Evolutionary conservation across 2,113 vertebrate genomes (phyloP), one percentile per base, ranked within the genome.

Genomic region (Cettia cetti): DNA sequence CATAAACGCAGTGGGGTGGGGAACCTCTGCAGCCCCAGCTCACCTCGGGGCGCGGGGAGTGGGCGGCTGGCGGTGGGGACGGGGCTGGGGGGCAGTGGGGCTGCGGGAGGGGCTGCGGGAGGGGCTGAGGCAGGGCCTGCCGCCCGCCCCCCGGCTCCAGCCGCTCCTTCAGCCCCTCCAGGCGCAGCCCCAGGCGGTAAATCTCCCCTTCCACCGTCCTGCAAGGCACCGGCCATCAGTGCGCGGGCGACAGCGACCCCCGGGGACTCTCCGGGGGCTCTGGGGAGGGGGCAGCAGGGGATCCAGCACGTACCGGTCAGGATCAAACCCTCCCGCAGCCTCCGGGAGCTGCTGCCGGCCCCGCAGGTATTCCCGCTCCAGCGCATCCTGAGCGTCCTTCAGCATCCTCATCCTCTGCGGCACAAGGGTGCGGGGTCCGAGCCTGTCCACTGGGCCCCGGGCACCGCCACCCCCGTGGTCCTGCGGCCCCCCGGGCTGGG

Each of bases 181-280:
- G 80, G 30, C 40, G 94, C 82, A 98, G 94, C 24, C 98, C 98
- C 87, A 99, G 98, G 60, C 94, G 98, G 94, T 98, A 98, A 78
- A 99, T 98, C 82, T 98, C 96, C 27, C 98, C 98, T 95, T 99
- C 99, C 71, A 99, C 92, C 18, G 97, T 95, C 68, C 99, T 99
- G 97, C 82, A 50, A 95, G 5, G 45, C 56, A 61, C 13, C 9
- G 28, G 39, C 16, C 28, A 15, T 59, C 61, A 84, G 54, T 7
- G 30, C 7, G 1, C 6, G 17, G 13, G 20, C 2, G 9, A 42
- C 27, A 16, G 31, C 2, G 1, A 28, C 13, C 33, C 18, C 28
- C 13, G 18, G 23, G 23, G 23, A 39, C n/a, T 18, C 27, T 30
- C 18, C 16, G 7, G 26, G 30, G 44, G 12, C n/a, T 42, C 15